These are phyloP conservation scores for Drosophila dives DNA, from an alignment of 2,888 invertebrate genomes.

Conservation along the genomic window DNA sequence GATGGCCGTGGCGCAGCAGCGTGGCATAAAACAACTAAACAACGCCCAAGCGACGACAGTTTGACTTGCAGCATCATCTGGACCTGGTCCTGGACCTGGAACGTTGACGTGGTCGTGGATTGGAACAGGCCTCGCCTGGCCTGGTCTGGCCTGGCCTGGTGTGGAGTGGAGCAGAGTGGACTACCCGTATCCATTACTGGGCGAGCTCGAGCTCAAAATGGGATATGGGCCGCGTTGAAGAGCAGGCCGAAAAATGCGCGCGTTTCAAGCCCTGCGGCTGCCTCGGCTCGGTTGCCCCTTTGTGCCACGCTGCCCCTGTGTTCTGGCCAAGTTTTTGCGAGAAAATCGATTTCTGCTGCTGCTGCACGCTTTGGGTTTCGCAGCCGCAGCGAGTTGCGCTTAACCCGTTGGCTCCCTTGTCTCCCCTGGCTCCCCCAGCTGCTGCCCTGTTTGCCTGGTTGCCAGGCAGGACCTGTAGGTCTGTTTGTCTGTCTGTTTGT, in stretches of 20 bases:
- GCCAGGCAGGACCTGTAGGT: slow-evolving; percentile 45
- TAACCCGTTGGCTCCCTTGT: not conserved
- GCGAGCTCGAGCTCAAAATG: slow-evolving; percentile 30
- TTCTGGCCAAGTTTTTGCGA: slow-evolving; percentile 73
- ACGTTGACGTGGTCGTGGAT: not conserved
- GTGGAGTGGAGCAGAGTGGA: slow-evolving; percentile 2
- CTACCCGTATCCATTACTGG: slow-evolving; percentile 51
- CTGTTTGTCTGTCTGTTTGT: slow-evolving; percentile 78
- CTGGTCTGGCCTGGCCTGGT: not conserved
- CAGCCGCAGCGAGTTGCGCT: not conserved
- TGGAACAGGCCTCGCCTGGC: not conserved
- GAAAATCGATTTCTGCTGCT: slow-evolving; percentile 73
- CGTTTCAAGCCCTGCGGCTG: slow-evolving; percentile 67
- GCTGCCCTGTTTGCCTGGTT: slow-evolving; percentile 16
- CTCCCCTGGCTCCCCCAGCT: not conserved
- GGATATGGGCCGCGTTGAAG: slow-evolving; percentile 22
- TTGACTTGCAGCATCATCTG: slow-evolving; percentile 65
- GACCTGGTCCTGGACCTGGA: not conserved
- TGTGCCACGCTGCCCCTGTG: not conserved
- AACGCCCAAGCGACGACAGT: slow-evolving; percentile 72
- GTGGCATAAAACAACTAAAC: slow-evolving; percentile 65
- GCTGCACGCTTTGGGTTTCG: slow-evolving; percentile 46
- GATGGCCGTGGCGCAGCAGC: slow-evolving; percentile 51
- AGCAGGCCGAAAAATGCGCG: slow-evolving; percentile 53
- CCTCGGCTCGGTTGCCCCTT: not conserved